A percentile compares a stretch with the other conserved stretches of the same genome.
These are phyloP conservation scores for Theocolax elegans DNA, from an alignment of 1,140 invertebrate genomes.

Conservation along the genomic window DNA sequence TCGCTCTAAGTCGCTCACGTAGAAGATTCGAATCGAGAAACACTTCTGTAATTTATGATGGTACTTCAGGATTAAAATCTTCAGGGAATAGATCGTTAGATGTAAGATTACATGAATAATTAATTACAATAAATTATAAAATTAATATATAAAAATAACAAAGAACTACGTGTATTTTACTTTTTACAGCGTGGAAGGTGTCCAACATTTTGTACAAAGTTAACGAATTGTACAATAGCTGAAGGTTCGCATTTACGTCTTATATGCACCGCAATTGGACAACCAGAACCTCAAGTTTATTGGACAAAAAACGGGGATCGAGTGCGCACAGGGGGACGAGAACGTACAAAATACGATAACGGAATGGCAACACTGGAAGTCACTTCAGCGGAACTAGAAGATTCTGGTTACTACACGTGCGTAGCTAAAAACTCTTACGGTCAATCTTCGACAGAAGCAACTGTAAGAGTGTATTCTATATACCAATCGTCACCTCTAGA, in stretches of 20 bases:
- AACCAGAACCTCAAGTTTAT: constrained; percentile 80
- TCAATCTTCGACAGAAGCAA: constrained; percentile 74
- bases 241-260: constrained; percentile 80
- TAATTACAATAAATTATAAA: no score
- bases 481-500: constrained; percentile 76
- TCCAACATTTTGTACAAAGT: constrained; percentile 83
- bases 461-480: constrained; percentile 77
- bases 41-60: constrained; percentile 16
- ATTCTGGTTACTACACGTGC: constrained; percentile 81
- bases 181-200: constrained; percentile 68
- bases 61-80: background rate
- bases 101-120: constrained; percentile 10
- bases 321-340: constrained; percentile 69
- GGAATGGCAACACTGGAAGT: constrained; percentile 84
- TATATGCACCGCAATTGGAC: constrained; percentile 86
- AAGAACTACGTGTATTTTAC: background rate
- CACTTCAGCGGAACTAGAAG: constrained; percentile 71
- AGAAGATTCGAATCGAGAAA: constrained; percentile 37
- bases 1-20: constrained; percentile 29
- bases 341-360: constrained; percentile 71
- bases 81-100: background rate
- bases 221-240: constrained; percentile 81
- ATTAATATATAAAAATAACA: background rate
- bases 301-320: constrained; percentile 85
- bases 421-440: constrained; percentile 80